Evolutionary conservation across 2,888 invertebrate genomes (phyloP).

Genomic region (Amphimallon solstitiale): DNA sequence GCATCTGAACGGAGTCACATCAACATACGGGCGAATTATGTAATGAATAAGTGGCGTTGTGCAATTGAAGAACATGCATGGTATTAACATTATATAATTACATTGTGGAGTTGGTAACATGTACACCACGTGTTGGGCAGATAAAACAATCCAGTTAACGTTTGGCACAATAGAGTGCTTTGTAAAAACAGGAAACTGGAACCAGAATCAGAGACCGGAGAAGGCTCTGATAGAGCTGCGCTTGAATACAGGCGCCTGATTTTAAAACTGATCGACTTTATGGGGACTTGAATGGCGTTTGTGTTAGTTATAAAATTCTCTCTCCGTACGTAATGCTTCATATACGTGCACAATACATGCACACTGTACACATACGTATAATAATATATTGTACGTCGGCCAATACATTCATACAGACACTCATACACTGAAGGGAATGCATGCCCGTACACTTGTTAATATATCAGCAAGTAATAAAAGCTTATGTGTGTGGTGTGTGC

Average conservation of each 20-base stretch:
- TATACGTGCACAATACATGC: no score
- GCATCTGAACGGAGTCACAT: conserved; percentile 32
- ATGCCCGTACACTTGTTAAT: conserved; percentile 31
- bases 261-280: conserved; percentile 45
- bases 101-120: conserved; percentile 33
- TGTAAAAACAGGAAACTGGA: conserved; percentile 40
- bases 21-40: conserved; percentile 29
- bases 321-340: no score
- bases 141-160: conserved; percentile 38
- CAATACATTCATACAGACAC: neutral
- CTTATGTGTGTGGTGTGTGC: conserved; percentile 11
- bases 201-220: conserved; percentile 35
- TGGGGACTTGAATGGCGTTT: conserved; percentile 42
- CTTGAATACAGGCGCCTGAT: conserved; percentile 45
- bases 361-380: neutral
- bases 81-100: conserved; percentile 41
- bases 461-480: conserved; percentile 36
- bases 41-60: conserved; percentile 38
- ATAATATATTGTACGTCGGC: neutral
- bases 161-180: conserved; percentile 36
- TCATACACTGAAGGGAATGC: neutral
- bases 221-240: conserved; percentile 35
- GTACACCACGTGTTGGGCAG: conserved; percentile 39
- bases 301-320: conserved; percentile 33
- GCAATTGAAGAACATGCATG: conserved; percentile 31